Conservation (phyloP, 2,888 invertebrate genomes). For the Synanthedon myopaeformis region DNA sequence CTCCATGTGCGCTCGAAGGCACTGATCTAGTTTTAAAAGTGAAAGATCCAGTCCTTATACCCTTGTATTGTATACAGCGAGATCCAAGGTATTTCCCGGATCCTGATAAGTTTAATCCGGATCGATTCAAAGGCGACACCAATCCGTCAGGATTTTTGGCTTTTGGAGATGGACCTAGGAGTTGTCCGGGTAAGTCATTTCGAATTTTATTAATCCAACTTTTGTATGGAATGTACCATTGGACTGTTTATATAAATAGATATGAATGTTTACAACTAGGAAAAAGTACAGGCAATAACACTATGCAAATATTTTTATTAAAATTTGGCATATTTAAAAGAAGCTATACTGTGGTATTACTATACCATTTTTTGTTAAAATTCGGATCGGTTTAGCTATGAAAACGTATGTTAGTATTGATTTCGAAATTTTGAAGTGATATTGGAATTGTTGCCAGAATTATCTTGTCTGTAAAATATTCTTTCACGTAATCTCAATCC, state of each 20-base stretch:
- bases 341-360: too few species aligned
- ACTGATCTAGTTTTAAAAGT: slow-evolving; percentile 38
- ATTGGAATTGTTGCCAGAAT: too few species aligned
- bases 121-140: slow-evolving; percentile 40
- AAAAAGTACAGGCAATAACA: too few species aligned
- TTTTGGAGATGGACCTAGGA: slow-evolving; percentile 58
- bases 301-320: too few species aligned
- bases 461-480: too few species aligned
- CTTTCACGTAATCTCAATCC: too few species aligned
- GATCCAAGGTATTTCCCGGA: slow-evolving; percentile 47
- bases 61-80: slow-evolving; percentile 50
- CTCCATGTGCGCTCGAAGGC: slow-evolving; percentile 38
- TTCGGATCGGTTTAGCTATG: too few species aligned
- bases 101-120: slow-evolving; percentile 54
- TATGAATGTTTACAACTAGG: too few species aligned
- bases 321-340: too few species aligned
- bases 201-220: neutral
- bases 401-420: too few species aligned
- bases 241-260: neutral
- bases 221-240: neutral
- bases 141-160: slow-evolving; percentile 50
- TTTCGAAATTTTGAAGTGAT: too few species aligned
- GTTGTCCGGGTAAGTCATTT: slow-evolving; percentile 50
- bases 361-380: too few species aligned
- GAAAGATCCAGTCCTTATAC: slow-evolving; percentile 48